A percentile compares a stretch with the other conserved stretches of the same genome.
Evolutionary conservation across 2,797 vertebrate genomes (phyloP).

Genomic region (Rachycentron canadum): DNA sequence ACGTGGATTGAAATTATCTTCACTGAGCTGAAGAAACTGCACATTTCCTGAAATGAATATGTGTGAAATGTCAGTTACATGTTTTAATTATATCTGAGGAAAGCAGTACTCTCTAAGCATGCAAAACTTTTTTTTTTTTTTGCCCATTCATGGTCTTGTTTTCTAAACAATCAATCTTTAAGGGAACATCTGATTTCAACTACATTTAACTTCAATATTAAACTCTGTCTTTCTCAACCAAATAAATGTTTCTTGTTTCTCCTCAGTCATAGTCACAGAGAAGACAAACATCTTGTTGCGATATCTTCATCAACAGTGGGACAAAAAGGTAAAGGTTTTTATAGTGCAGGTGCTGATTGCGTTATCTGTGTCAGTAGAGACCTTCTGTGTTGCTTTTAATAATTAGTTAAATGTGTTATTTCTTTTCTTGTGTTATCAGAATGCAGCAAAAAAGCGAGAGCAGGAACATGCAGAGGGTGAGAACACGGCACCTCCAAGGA

Average conservation of each 20-base stretch:
- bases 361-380: not conserved
- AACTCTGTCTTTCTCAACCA: not conserved
- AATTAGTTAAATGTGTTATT: not conserved
- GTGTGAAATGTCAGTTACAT: not conserved
- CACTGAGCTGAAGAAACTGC: not conserved
- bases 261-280: slow-evolving; percentile 95
- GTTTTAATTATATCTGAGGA: not conserved
- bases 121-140: not conserved
- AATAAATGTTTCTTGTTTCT: slow-evolving; percentile 29
- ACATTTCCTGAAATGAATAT: not conserved
- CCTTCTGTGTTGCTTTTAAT: not conserved
- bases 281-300: slow-evolving; percentile 96
- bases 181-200: too few relatives aligned
- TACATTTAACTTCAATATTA: too few relatives aligned
- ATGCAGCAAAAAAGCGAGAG: slow-evolving; percentile 91
- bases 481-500: slow-evolving; percentile 88
- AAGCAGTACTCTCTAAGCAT: not conserved
- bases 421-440: slow-evolving; percentile 75
- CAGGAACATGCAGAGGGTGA: slow-evolving; percentile 90
- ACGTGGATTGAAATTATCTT: not conserved
- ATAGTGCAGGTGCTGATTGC: not conserved
- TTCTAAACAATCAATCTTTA: too few relatives aligned
- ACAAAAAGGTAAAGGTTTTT: slow-evolving; percentile 91
- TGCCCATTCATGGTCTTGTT: not conserved
- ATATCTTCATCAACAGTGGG: slow-evolving; percentile 96